Percentiles rank a stretch among this genome's conserved stretches.
Conservation (phyloP, 2,797 vertebrate genomes). For the Agapornis canus region DNA sequence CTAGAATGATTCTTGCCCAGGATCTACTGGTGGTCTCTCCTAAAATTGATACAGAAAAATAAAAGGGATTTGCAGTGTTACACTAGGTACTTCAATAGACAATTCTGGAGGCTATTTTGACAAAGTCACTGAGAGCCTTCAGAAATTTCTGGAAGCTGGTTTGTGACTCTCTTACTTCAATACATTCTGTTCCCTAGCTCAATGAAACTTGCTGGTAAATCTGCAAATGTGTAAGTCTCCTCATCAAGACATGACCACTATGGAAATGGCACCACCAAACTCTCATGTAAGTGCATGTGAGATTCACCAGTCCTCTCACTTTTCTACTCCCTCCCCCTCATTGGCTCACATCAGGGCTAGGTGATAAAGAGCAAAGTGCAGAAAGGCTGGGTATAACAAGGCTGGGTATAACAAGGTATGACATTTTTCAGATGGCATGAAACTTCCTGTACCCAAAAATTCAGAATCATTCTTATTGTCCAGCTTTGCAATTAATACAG, state of each 20-base stretch:
- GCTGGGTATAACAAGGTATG: background rate
- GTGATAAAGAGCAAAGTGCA: background rate
- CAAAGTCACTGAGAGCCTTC: background rate
- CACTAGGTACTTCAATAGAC: background rate
- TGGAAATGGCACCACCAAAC: background rate
- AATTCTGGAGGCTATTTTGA: background rate
- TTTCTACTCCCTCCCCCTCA: background rate
- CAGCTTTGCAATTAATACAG: background rate
- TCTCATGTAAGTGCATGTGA: background rate
- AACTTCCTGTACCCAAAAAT: background rate
- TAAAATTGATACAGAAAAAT: background rate
- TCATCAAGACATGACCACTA: background rate
- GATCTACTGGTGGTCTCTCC: background rate
- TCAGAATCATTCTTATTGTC: background rate
- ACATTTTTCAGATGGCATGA: background rate
- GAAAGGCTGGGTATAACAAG: background rate
- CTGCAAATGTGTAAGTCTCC: fast-evolving
- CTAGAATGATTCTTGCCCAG: background rate
- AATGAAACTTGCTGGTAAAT: background rate
- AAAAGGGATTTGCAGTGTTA: background rate
- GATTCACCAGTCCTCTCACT: background rate
- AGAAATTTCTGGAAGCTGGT: background rate
- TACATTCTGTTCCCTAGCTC: background rate
- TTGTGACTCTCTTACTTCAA: background rate
- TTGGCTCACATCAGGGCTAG: background rate